Conservation (phyloP, 2,113 vertebrate genomes). For the Pithys albifrons region DNA sequence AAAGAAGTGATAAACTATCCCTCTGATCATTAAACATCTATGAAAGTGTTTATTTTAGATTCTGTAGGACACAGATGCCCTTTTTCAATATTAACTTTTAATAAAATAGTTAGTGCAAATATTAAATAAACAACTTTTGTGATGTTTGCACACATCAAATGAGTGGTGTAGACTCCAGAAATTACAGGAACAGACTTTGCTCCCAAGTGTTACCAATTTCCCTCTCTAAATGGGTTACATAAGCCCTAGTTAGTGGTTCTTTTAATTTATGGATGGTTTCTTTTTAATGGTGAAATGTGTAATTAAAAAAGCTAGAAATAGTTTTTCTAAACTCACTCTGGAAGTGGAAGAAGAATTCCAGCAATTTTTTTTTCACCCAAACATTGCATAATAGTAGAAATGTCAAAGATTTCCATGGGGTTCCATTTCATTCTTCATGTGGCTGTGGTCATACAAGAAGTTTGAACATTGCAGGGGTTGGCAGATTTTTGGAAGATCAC, state of each 20-base stretch:
- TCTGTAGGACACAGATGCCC: background rate
- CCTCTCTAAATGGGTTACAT: conserved; percentile 78
- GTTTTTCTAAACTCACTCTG: conserved; percentile 71
- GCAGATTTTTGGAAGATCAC: conserved; percentile 73
- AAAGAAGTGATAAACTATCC: background rate
- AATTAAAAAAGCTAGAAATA: conserved; percentile 81
- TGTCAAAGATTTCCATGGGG: conserved; percentile 76
- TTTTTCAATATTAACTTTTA: background rate
- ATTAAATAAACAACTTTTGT: background rate
- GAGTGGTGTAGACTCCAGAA: conserved; percentile 66
- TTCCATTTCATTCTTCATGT: conserved; percentile 74
- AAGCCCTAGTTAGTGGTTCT: conserved; percentile 74
- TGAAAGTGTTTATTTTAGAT: background rate
- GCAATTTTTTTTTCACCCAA: conserved; percentile 72
- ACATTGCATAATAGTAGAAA: conserved; percentile 79
- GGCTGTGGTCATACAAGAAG: conserved; percentile 73
- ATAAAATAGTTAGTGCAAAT: background rate
- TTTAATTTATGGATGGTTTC: conserved; percentile 58
- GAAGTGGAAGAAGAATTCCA: conserved; percentile 67
- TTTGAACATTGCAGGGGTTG: conserved; percentile 69
- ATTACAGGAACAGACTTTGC: conserved; percentile 71
- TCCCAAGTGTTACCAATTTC: conserved; percentile 79
- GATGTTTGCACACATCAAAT: conserved; percentile 70
- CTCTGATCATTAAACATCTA: background rate
- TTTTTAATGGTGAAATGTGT: conserved; percentile 71